Evolutionary conservation across 2,797 vertebrate genomes (phyloP).

Genomic region (Squalus acanthias): DNA sequence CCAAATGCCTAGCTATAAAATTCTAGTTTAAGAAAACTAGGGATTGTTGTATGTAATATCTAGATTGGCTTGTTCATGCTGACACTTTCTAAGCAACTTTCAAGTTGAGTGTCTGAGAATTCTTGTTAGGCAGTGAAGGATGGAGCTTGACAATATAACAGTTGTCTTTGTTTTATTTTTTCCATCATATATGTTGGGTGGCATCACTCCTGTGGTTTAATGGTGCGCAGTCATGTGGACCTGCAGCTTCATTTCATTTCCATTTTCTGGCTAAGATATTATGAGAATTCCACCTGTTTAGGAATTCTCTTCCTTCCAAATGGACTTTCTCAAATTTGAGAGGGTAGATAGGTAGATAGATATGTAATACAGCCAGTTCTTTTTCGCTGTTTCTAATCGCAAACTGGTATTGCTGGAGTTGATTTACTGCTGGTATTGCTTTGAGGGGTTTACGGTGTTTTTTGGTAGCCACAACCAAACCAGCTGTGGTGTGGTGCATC

Average conservation of each 20-base stretch:
- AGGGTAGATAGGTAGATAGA: neutral
- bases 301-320: neutral
- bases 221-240: neutral
- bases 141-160: neutral
- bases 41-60: constrained; percentile 59
- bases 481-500: neutral
- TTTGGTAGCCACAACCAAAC: neutral
- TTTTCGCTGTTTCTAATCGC: neutral
- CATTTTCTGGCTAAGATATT: neutral
- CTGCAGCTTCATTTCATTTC: neutral
- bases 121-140: neutral
- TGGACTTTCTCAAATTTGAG: neutral
- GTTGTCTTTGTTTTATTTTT: neutral
- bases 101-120: neutral
- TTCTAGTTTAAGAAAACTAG: constrained; percentile 51
- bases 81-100: constrained; percentile 62
- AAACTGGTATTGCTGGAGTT: neutral
- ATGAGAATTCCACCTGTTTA: neutral
- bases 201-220: neutral
- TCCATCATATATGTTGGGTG: neutral
- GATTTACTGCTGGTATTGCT: neutral
- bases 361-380: neutral
- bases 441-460: neutral
- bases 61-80: constrained; percentile 62
- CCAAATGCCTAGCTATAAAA: constrained; percentile 48